Percentiles rank a stretch among this genome's conserved stretches.
These are phyloP conservation scores for Chalcis sispes DNA, from an alignment of 2,888 invertebrate species.

Conservation along the genomic window DNA sequence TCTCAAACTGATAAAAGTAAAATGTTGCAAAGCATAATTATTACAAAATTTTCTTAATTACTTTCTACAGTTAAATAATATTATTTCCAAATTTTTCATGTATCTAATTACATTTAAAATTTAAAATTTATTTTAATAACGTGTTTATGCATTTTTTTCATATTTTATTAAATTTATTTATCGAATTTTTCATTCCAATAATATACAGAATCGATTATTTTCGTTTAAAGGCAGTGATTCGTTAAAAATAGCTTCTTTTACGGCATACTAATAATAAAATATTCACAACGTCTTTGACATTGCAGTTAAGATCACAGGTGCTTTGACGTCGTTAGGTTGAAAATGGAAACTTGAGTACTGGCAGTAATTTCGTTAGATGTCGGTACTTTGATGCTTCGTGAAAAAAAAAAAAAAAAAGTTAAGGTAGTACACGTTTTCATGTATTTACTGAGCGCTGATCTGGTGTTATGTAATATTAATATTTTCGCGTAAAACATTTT, in stretches of 20 bases:
- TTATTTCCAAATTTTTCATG: too few relatives aligned
- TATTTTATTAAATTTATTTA: too few relatives aligned
- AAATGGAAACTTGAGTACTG: background rate
- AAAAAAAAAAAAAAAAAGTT: too few relatives aligned
- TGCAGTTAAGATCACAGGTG: constrained; percentile 20
- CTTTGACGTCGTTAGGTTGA: constrained; percentile 13
- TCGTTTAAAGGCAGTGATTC: background rate
- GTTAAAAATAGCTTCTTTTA: background rate
- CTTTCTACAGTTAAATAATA: too few relatives aligned
- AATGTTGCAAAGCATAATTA: too few relatives aligned
- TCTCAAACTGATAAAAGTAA: too few relatives aligned
- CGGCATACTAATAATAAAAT: background rate
- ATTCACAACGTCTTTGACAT: constrained; percentile 29
- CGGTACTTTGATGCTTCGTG: constrained; percentile 4
- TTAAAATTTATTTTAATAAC: background rate
- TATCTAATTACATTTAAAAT: too few relatives aligned
- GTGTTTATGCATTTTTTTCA: background rate
- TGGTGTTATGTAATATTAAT: too few relatives aligned
- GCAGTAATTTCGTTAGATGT: constrained; percentile 23
- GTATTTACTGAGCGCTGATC: background rate
- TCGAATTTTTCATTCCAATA: too few relatives aligned
- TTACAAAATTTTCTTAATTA: too few relatives aligned
- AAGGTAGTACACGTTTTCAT: constrained; percentile 11
- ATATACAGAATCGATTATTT: background rate
- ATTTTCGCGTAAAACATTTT: too few relatives aligned